Base-by-base conservation (phyloP, 1,140 invertebrate species). In the Saccostrea glomerata region DNA sequence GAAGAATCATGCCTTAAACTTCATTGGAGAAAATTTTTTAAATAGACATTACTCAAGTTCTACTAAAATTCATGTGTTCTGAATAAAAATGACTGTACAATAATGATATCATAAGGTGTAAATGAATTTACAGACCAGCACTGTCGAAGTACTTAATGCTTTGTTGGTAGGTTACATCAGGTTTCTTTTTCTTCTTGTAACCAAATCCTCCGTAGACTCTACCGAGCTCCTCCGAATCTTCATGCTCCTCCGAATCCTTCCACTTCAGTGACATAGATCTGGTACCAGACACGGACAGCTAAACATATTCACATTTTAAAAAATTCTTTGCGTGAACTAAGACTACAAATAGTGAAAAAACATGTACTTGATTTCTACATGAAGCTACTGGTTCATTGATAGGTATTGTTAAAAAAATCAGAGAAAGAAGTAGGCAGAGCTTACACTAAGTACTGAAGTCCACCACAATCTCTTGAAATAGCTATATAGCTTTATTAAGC, bases 231-330 rank as follows among this genome's bases (percentile, higher is more conserved):
- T 63, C 58, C 17, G 58, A 17, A 3, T 56, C 40, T 54, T 54
- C 40, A 5, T 15, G 20, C 2, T 84, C n/a, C 17, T 54, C 17
- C 6, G 17, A 17, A 54, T 55, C 15, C 47, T 56, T 84, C 47
- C 47, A 77, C 25, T 82, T 82, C 47, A 87, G 54, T 30, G 12
- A 23, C 23, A 82, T 82, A 17, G 55, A 82, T 56, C 73, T 82
- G 36, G 40, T 87, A 82, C 58, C 70, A 58, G 47, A 87, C 82
- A 58, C 86, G 40, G 20, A 55, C 70, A 82, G 77, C 86, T 82
- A 73, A 56, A 77, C 20, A 66, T 36, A 36, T 36, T 36, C 2
- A 36, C 30, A 36, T 36, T 36, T 36, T 36, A 36, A 36, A n/a
- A 36, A 36, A 36, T 36, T 36, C 30, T 36, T 36, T 36, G 30